A percentile compares a stretch with the other conserved stretches of the same genome.
Evolutionary conservation across 2,888 invertebrate species (phyloP).

Genomic region (Pristionchus mayeri): DNA sequence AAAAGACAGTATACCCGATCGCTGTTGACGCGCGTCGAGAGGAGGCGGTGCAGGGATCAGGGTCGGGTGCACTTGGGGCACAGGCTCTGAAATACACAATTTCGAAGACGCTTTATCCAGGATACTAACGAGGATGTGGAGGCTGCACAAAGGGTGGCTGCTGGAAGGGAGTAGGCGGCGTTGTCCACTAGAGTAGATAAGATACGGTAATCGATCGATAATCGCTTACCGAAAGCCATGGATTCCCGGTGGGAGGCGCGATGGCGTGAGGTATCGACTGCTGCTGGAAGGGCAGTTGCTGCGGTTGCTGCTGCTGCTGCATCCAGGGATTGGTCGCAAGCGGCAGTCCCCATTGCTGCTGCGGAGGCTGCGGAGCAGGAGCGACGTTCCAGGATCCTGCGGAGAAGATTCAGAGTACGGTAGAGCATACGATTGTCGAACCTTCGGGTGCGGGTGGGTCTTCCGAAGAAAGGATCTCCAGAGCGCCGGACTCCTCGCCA

Average conservation of each 20-base stretch:
- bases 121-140: neutral
- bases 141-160: neutral
- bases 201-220: neutral
- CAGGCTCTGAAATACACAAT: conserved; percentile 3
- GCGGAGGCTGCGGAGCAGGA: neutral
- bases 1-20: neutral
- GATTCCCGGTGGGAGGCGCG: neutral
- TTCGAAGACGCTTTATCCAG: neutral
- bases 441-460: neutral
- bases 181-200: conserved; percentile 29
- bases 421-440: neutral
- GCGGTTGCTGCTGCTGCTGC: neutral
- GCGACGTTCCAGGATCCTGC: conserved; percentile 4
- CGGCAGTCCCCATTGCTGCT: conserved; percentile 16
- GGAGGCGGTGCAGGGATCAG: neutral
- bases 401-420: neutral
- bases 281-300: neutral
- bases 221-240: conserved; percentile 25
- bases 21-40: neutral
- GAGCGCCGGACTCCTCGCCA: conserved; percentile 50
- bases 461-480: conserved; percentile 55
- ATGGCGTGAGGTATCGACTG: neutral
- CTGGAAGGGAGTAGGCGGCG: neutral
- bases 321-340: neutral
- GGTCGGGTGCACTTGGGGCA: neutral